Base-by-base conservation (phyloP, 2,113 vertebrate species). In the Amia ocellicauda region DNA sequence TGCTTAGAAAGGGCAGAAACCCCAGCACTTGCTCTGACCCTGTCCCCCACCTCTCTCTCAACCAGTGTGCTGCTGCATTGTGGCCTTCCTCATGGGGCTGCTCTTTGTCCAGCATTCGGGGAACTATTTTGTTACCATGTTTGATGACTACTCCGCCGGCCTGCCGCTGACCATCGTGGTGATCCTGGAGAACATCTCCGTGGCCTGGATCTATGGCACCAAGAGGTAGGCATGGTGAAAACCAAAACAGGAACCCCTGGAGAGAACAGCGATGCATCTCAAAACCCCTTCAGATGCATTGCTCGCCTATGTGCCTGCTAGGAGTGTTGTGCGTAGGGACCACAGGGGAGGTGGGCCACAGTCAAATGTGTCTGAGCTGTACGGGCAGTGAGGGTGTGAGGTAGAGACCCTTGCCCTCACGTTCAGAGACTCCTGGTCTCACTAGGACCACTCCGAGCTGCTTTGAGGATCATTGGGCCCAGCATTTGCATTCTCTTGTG, bases 41-140 rank as follows among this genome's bases (percentile, higher is more conserved):
- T n/a, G n/a, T n/a, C n/a, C n/a, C n/a, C n/a, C n/a, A n/a, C 27
- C 29, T 55, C 63, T 77, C 67, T 50, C 55, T 28, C 45, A 73
- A 20, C 47, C 84, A 99, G 97, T 91, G 84, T 90, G 81, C 66
- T 95, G 89, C 85, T 98, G 95, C 78, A 78, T 97, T 79, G 87
- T 93, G 2, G 97, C 97, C 73, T 99, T 98, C 65, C 24, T 97
- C 23, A 85, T 94, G 56, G 97, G 97, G 60, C 84, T 99, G 72
- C 89, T 99, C 83, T 99, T 99, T 28, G 97, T 99, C 85, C 97
- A 98, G 79, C 94, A 92, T 40, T 99, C 97, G 0, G 97, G 97
- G 40, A 99, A 98, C 75, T 99, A 99, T 78, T 99, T 97, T 75
- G 97, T 99, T 84, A 90, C 92, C 75, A 99, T 99, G 97, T 99